Evolutionary conservation across 2,888 invertebrate genomes (phyloP).

Genomic region (Phania funesta): DNA sequence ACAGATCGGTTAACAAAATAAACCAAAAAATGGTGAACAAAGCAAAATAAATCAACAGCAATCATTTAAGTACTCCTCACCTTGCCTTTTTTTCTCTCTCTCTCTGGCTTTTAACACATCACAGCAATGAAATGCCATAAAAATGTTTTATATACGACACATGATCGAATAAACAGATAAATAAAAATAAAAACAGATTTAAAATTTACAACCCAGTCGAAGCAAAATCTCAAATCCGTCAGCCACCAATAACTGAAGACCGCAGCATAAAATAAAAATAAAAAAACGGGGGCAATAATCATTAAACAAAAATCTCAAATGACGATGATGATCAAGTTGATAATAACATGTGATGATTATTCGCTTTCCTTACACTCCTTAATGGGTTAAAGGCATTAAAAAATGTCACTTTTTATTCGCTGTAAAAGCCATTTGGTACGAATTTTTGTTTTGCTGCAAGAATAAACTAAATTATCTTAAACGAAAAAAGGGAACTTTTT

Average conservation of each 20-base stretch:
- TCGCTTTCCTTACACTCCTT: constrained; percentile 57
- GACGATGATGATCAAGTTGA: constrained; percentile 23
- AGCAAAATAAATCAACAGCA: constrained; percentile 10
- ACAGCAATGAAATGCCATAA: constrained; percentile 62
- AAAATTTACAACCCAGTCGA: constrained; percentile 12
- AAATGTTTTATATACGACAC: constrained; percentile 56
- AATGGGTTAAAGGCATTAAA: constrained; percentile 49
- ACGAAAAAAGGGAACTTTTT: background rate
- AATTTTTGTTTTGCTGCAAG: background rate
- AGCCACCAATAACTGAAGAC: constrained; percentile 40
- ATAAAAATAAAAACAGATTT: constrained; percentile 8
- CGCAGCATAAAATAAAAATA: background rate
- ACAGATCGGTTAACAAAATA: constrained; percentile 26
- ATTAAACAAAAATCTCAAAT: constrained; percentile 59
- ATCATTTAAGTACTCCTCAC: constrained; percentile 49
- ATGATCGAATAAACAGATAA: constrained; percentile 61
- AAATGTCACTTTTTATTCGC: constrained; percentile 22
- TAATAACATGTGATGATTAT: constrained; percentile 29
- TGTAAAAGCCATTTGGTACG: background rate
- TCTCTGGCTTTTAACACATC: constrained; percentile 32
- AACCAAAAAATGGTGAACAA: too few species aligned
- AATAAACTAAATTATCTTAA: background rate
- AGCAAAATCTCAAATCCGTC: constrained; percentile 38
- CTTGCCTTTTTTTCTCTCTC: constrained; percentile 28
- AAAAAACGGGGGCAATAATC: constrained; percentile 41